Evolutionary conservation across 1,140 invertebrate species (phyloP).

Genomic region (Drosophila seguyi): DNA sequence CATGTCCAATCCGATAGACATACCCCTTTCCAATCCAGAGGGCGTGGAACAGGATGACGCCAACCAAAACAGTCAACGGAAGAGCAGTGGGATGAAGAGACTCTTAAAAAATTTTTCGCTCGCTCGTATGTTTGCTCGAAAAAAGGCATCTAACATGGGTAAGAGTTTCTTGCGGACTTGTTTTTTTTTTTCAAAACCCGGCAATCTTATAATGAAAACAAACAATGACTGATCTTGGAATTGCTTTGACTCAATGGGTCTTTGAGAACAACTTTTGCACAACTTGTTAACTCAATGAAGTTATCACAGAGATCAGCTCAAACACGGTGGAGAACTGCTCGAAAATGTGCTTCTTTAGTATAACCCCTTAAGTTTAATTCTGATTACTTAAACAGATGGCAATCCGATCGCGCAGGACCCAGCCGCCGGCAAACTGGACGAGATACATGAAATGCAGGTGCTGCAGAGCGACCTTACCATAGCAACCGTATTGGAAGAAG

Average conservation of each 20-base stretch:
- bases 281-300: too few relatives aligned
- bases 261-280: too few relatives aligned
- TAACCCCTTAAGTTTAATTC: too few relatives aligned
- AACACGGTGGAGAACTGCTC: too few relatives aligned
- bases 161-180: background rate
- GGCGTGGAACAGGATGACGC: background rate
- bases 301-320: too few relatives aligned
- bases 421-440: background rate
- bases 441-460: constrained; percentile 1
- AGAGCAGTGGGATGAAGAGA: background rate
- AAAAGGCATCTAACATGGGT: background rate
- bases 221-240: too few relatives aligned
- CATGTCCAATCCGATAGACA: background rate
- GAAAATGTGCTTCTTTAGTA: too few relatives aligned
- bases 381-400: background rate
- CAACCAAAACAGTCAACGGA: background rate
- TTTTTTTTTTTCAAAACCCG: background rate
- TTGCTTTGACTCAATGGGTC: too few relatives aligned
- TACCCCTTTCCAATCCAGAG: background rate
- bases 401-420: background rate
- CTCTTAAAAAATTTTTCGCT: background rate
- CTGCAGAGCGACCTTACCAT: background rate
- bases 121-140: background rate
- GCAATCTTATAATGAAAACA: too few relatives aligned
- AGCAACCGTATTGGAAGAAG: background rate